phyloP scores from a whole-genome alignment of 2,888 invertebrate species.

The Yponomeuta malinellus region DNA sequence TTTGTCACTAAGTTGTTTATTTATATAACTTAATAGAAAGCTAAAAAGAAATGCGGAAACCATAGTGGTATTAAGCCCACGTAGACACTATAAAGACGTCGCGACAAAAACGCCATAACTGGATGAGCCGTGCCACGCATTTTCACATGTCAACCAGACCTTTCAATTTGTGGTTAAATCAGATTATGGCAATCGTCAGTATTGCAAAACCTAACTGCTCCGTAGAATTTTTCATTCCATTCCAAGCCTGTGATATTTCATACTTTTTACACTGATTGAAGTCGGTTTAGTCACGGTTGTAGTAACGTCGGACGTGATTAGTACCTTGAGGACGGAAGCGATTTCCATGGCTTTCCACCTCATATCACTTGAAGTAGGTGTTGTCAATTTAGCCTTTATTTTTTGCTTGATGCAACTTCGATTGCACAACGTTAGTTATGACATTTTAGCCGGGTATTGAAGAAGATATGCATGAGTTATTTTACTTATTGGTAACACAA shows the following conservation, averaged over 20 bases:
- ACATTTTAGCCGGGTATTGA: background rate
- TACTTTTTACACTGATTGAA: background rate
- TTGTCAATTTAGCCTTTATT: background rate
- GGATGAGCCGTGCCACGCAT: background rate
- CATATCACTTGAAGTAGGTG: conserved; percentile 38
- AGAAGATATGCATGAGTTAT: background rate
- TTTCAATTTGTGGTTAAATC: background rate
- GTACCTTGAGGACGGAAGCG: conserved; percentile 5
- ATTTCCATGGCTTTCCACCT: conserved; percentile 56
- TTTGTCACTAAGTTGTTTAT: no score
- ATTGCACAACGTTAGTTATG: background rate
- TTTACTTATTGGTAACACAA: background rate
- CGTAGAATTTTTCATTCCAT: background rate
- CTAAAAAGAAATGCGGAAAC: no score
- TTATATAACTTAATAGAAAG: no score
- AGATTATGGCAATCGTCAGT: background rate
- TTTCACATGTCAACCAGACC: background rate
- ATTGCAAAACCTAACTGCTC: background rate
- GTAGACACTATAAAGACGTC: background rate
- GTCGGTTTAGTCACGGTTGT: background rate
- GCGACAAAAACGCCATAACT: background rate
- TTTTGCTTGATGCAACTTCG: background rate
- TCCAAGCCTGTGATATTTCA: background rate
- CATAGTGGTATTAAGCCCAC: background rate
- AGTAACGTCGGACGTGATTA: background rate